These are phyloP conservation scores for Samia ricini DNA, from an alignment of 1,140 invertebrate genomes.

Conservation along the genomic window DNA sequence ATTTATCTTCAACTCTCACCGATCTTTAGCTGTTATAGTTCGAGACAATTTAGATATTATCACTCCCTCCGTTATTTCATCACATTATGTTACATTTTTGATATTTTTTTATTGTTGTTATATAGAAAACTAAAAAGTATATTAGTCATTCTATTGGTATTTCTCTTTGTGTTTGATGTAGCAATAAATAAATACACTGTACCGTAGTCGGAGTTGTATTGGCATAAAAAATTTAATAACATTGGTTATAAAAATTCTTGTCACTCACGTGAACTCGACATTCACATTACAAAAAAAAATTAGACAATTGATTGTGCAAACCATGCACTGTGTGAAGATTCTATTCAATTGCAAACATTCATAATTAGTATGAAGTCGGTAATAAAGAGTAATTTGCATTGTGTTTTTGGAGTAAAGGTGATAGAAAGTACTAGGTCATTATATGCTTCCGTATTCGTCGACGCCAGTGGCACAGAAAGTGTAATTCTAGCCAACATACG, in stretches of 20 bases:
- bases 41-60: no score
- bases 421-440: conserved; percentile 49
- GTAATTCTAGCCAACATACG: conserved; percentile 35
- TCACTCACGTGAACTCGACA: background rate
- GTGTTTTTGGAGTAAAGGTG: background rate
- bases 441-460: conserved; percentile 40
- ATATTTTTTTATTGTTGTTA: background rate
- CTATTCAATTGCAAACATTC: background rate
- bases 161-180: conserved; percentile 12
- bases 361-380: background rate
- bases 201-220: background rate
- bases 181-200: background rate
- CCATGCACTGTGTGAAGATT: background rate
- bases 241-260: background rate
- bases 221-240: background rate
- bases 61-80: no score
- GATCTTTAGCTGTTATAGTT: no score
- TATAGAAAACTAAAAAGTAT: conserved; percentile 1
- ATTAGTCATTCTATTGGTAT: conserved; percentile 10
- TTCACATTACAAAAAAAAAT: background rate
- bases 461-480: conserved; percentile 29
- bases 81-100: background rate
- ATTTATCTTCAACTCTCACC: no score
- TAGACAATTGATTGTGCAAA: background rate
- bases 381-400: background rate